These are phyloP conservation scores for Callaeas wilsoni DNA, from an alignment of 2,113 vertebrate species.

Conservation along the genomic window DNA sequence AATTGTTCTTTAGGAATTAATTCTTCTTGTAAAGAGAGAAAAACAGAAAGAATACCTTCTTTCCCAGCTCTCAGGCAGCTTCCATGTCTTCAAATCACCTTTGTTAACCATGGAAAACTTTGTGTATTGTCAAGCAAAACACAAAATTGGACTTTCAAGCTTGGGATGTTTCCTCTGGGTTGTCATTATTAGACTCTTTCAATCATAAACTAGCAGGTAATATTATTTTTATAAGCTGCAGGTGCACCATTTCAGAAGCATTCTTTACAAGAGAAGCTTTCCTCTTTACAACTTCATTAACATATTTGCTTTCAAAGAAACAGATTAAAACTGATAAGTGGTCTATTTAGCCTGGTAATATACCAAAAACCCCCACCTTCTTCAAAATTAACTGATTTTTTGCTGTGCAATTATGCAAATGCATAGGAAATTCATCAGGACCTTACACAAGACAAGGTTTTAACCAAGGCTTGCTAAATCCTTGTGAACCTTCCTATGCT, in stretches of 20 bases:
- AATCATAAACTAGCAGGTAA: not conserved
- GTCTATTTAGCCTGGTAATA: not conserved
- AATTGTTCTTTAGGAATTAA: not conserved
- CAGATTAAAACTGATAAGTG: not conserved
- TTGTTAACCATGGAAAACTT: not conserved
- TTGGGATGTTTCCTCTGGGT: not conserved
- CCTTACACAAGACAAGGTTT: not conserved
- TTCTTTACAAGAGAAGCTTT: not conserved
- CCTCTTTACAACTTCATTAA: not conserved
- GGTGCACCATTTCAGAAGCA: not conserved
- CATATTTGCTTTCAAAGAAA: not conserved
- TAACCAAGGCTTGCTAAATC: not conserved
- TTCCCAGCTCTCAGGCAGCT: not conserved
- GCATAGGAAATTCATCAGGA: not conserved
- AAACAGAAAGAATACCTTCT: not conserved
- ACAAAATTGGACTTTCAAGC: not conserved
- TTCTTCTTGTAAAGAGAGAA: not conserved
- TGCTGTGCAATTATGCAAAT: not conserved
- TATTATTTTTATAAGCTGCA: not conserved
- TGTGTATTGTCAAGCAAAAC: not conserved
- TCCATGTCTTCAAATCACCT: not conserved
- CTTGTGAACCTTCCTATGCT: not conserved
- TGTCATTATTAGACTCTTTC: not conserved
- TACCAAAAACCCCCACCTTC: not conserved
- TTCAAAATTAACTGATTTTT: not conserved